Conservation (phyloP, 1,140 invertebrate genomes). For the Saccostrea glomerata region DNA sequence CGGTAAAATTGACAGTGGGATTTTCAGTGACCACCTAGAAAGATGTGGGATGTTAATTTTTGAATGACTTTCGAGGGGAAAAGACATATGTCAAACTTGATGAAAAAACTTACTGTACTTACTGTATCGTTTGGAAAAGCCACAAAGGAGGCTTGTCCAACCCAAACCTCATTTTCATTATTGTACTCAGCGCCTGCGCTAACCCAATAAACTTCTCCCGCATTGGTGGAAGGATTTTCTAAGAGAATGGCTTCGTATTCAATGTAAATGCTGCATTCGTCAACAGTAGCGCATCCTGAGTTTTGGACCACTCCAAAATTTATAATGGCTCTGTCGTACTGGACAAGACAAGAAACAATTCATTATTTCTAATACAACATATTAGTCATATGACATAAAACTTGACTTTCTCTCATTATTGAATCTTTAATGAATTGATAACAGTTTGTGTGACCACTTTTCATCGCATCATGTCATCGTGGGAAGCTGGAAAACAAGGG, state of each 20-base stretch:
- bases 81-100: too few relatives aligned
- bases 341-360: conserved; percentile 34
- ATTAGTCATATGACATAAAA: too few relatives aligned
- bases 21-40: conserved; percentile 49
- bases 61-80: too few relatives aligned
- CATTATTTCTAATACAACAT: too few relatives aligned
- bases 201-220: conserved; percentile 74
- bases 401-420: too few relatives aligned
- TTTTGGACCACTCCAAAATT: conserved; percentile 78
- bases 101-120: not conserved
- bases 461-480: too few relatives aligned
- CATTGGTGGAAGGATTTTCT: conserved; percentile 66
- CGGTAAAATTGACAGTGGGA: conserved; percentile 68
- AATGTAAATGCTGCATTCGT: conserved; percentile 67
- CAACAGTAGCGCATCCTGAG: conserved; percentile 43
- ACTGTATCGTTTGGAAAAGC: conserved; percentile 32
- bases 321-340: conserved; percentile 79
- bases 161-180: conserved; percentile 78
- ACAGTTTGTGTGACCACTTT: too few relatives aligned
- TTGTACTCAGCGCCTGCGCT: conserved; percentile 80
- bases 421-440: too few relatives aligned
- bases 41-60: not conserved
- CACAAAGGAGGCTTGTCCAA: conserved; percentile 76
- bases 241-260: conserved; percentile 77
- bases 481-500: too few relatives aligned